phyloP scores from a whole-genome alignment of 53 echinoderm and acorn worm species.

The Zoroaster sp. region DNA sequence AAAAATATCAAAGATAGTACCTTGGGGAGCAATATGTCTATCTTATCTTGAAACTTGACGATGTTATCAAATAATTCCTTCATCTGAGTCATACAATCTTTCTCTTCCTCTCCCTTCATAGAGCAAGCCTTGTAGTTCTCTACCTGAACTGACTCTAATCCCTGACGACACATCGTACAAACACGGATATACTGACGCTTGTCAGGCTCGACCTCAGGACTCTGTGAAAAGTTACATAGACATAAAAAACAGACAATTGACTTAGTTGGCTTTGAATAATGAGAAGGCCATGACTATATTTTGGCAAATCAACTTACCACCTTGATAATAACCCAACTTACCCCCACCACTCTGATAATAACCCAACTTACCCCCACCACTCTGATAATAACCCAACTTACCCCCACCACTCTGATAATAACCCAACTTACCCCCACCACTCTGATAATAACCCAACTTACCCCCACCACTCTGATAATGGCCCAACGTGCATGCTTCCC shows the following conservation, averaged over 20 bases:
- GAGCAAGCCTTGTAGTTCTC: constrained; percentile 27
- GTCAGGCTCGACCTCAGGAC: constrained; percentile 79
- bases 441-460: no score
- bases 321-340: no score
- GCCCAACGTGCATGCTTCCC: constrained; percentile 71
- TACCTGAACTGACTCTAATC: constrained; percentile 56
- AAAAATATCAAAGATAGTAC: constrained; percentile 31
- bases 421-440: no score
- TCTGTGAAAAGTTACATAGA: background rate
- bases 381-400: no score
- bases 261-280: no score
- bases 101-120: background rate
- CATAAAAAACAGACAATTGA: no score
- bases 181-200: constrained; percentile 52
- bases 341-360: no score
- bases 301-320: no score
- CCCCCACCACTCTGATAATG: constrained; percentile 77
- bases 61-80: constrained; percentile 52
- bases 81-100: constrained; percentile 43
- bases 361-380: no score
- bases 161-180: constrained; percentile 58
- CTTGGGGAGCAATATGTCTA: constrained; percentile 64
- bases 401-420: no score
- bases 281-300: no score
- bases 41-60: constrained; percentile 58